phyloP scores from a whole-genome alignment of 92 coral and sea anemone genomes.

The Anthopleura xanthogrammica region DNA sequence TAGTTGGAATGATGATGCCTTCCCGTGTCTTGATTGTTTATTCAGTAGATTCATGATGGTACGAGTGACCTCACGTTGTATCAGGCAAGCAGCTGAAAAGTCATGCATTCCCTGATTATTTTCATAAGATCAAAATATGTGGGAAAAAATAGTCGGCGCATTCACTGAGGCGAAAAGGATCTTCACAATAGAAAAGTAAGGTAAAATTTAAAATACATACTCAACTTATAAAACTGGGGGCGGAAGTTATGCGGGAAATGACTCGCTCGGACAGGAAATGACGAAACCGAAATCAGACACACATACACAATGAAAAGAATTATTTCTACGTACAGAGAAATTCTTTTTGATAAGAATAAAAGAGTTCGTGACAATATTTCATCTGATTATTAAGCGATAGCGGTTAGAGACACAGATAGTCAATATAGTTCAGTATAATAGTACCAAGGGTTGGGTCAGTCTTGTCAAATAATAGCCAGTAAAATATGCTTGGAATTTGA shows the following conservation, averaged over 20 bases:
- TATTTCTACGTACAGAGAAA: background rate
- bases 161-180: too few species aligned
- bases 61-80: too few species aligned
- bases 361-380: background rate
- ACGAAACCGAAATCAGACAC: background rate
- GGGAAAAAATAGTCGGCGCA: too few species aligned
- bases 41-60: too few species aligned
- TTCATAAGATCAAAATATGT: too few species aligned
- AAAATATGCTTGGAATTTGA: slow-evolving; percentile 39
- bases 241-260: background rate
- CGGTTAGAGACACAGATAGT: background rate
- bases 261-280: background rate
- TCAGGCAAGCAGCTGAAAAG: too few species aligned
- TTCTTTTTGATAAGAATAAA: background rate
- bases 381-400: background rate
- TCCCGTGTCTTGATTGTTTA: too few species aligned
- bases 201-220: too few species aligned
- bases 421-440: background rate
- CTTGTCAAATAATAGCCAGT: slow-evolving; percentile 23
- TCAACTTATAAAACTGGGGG: background rate
- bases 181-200: too few species aligned
- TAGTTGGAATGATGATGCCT: too few species aligned
- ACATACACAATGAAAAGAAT: background rate
- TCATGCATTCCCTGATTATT: too few species aligned
- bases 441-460: slow-evolving; percentile 17